phyloP scores from a whole-genome alignment of 2,797 vertebrate species.

The Sorex maritimensis region DNA sequence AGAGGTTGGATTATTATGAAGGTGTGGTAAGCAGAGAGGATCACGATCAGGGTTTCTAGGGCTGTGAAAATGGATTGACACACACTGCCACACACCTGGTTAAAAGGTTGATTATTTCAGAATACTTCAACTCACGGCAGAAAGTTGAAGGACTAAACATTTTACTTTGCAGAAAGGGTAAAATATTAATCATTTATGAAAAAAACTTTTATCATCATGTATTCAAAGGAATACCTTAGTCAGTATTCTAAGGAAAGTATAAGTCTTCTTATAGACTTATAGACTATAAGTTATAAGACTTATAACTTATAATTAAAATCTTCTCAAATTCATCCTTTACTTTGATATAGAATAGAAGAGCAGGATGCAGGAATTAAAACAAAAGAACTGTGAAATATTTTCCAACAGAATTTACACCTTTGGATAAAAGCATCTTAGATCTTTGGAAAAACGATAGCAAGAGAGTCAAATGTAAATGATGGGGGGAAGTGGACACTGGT shows the following conservation, averaged over 20 bases:
- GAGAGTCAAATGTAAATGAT: accelerated
- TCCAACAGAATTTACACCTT: neutral
- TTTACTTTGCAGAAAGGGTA: neutral
- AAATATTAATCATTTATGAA: neutral
- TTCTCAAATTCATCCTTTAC: neutral
- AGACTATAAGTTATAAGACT: too few species aligned
- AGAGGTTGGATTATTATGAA: neutral
- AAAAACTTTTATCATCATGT: neutral
- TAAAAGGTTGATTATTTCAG: neutral
- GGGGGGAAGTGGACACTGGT: neutral
- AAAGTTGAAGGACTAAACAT: too few species aligned
- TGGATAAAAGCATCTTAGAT: neutral
- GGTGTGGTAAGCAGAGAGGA: neutral
- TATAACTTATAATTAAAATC: neutral
- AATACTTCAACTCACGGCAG: too few species aligned
- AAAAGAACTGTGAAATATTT: neutral
- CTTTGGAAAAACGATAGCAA: neutral
- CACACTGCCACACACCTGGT: too few species aligned
- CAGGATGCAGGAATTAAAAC: neutral
- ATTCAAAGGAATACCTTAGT: neutral
- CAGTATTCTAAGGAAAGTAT: neutral
- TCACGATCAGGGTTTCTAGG: neutral
- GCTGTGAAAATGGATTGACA: too few species aligned
- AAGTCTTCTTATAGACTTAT: too few species aligned
- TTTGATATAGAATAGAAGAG: neutral